phyloP scores from a whole-genome alignment of 1,140 invertebrate genomes.

The Magallana angulata region DNA sequence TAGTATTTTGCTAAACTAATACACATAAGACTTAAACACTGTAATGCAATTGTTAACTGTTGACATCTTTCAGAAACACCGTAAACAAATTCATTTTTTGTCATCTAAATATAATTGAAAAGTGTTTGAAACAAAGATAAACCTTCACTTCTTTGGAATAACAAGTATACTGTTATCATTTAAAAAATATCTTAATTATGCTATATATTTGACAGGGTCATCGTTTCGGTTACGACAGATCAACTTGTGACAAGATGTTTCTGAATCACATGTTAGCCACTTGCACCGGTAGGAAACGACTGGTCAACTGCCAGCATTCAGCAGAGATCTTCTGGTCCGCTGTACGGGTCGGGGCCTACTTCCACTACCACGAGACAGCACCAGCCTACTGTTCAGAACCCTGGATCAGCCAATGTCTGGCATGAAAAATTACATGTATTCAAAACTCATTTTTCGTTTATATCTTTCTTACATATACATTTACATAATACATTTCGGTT shows the following conservation, averaged over 20 bases:
- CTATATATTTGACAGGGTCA: background rate
- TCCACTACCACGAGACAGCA: background rate
- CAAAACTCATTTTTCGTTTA: too few relatives aligned
- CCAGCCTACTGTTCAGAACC: background rate
- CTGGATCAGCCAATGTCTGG: background rate
- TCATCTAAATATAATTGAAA: too few relatives aligned
- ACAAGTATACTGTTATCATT: too few relatives aligned
- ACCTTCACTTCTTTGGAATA: too few relatives aligned
- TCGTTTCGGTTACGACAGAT: background rate
- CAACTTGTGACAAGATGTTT: background rate
- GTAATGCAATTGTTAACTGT: too few relatives aligned
- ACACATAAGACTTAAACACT: too few relatives aligned
- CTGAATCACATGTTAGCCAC: conserved; percentile 1
- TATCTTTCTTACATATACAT: too few relatives aligned
- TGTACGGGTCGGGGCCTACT: background rate
- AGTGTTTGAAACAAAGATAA: too few relatives aligned
- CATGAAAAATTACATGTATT: background rate
- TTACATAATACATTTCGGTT: too few relatives aligned
- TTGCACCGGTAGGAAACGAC: background rate
- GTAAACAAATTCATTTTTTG: too few relatives aligned
- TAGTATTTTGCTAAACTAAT: too few relatives aligned
- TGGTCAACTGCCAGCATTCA: background rate
- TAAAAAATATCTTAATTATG: background rate
- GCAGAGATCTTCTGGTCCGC: background rate
- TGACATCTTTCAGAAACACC: too few relatives aligned